Evolutionary conservation across 2,113 vertebrate species (phyloP).

Genomic region (Hippocampus zosterae): DNA sequence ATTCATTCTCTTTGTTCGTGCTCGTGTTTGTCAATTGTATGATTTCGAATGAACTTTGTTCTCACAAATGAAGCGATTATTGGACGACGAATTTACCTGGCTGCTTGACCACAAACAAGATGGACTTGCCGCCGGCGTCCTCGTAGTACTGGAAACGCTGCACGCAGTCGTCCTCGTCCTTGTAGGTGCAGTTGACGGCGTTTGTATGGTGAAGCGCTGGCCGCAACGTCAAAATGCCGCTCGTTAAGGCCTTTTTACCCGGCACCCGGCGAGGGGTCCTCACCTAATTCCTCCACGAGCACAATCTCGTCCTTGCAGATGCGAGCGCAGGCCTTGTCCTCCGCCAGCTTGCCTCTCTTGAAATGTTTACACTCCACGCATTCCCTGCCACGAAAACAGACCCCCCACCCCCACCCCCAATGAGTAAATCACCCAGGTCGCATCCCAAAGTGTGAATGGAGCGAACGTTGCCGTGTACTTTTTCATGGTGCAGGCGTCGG

Average conservation of each 20-base stretch:
- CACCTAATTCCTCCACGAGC: slow-evolving; percentile 81
- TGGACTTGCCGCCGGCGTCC: slow-evolving; percentile 91
- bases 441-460: neutral
- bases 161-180: slow-evolving; percentile 90
- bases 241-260: neutral
- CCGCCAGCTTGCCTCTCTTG: slow-evolving; percentile 76
- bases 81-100: slow-evolving; percentile 73
- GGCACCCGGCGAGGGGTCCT: slow-evolving; percentile 23
- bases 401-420: too few relatives aligned
- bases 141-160: slow-evolving; percentile 93
- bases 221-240: neutral
- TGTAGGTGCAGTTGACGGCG: slow-evolving; percentile 93
- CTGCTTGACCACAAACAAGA: slow-evolving; percentile 86
- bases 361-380: slow-evolving; percentile 97
- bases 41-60: too few relatives aligned
- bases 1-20: too few relatives aligned
- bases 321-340: slow-evolving; percentile 79
- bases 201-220: slow-evolving; percentile 79
- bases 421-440: neutral
- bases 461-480: slow-evolving; percentile 71
- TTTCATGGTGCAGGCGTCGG: slow-evolving; percentile 92
- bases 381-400: slow-evolving; percentile 68
- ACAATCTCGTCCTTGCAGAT: slow-evolving; percentile 88
- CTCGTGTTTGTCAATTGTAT: too few relatives aligned
- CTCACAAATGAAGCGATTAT: too few relatives aligned